Conservation (phyloP, 2,113 vertebrate species). For the Erythrolamprus reginae region DNA sequence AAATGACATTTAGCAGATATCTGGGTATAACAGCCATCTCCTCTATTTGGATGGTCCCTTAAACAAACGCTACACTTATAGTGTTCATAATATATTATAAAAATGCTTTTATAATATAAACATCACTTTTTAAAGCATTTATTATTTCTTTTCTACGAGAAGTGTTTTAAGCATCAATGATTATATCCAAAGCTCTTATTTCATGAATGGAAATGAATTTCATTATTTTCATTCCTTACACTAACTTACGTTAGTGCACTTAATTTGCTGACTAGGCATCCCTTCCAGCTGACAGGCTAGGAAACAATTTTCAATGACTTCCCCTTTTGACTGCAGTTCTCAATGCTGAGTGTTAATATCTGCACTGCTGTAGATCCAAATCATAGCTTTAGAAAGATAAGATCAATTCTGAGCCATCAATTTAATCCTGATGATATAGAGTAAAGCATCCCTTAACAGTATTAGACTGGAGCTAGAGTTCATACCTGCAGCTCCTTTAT, state of each 20-base stretch:
- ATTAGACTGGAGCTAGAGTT: not conserved
- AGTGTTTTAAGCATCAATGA: not conserved
- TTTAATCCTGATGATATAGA: not conserved
- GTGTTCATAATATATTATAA: no score
- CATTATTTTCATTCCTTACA: not conserved
- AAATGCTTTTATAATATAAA: not conserved
- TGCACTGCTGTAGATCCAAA: not conserved
- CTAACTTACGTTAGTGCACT: not conserved
- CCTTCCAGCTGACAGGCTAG: not conserved
- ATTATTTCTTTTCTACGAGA: not conserved
- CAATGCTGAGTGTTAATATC: not conserved
- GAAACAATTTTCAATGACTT: not conserved
- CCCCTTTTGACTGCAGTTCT: not conserved
- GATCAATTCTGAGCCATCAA: rapidly evolving
- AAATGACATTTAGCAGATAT: not conserved
- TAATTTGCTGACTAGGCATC: not conserved
- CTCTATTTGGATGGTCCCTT: not conserved
- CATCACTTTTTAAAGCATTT: not conserved
- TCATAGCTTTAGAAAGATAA: not conserved
- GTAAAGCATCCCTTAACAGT: rapidly evolving
- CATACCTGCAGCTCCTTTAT: conserved; percentile 80
- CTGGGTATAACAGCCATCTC: not conserved
- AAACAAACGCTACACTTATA: not conserved
- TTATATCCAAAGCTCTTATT: not conserved
- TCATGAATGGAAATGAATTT: not conserved